Evolutionary conservation across 2,888 invertebrate genomes (phyloP), one percentile per base, ranked within the genome.

Genomic region (Dysmachus trigonus): DNA sequence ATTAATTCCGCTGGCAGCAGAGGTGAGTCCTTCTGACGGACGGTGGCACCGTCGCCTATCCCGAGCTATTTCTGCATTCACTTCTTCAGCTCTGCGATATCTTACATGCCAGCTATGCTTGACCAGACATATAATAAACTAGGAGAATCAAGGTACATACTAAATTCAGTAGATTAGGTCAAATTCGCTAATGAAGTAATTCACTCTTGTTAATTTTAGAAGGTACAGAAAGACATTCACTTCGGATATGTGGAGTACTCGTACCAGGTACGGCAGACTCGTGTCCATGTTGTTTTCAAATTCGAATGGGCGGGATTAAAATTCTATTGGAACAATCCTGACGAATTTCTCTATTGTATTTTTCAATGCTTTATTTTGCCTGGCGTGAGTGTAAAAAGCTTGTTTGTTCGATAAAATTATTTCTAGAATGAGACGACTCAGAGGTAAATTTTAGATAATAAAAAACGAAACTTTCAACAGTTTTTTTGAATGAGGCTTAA

Each of bases 1-100:
- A 79, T 79, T 79, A 79, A 79, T 79, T 79, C 31, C 47, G 47
- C 31, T 79, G 79, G 79, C 79, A 79, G 2, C 27, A 27, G 62
- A 62, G 62, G 62, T 27, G 8, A 22, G 62, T 62, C 62, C 62
- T 62, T 62, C 62, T 62, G 62, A 62, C 27, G 18, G 27, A 62
- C 62, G 22, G 27, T 22, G 62, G 62, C 62, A 62, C 62, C 62
- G 62, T 62, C 62, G 62, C 27, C 27, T 27, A 62, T 62, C 0
- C 27, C 27, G 22, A 10, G 18, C 62, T 62, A 62, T 62, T 62
- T 62, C 62, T 62, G 62, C 62, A 62, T 27, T 62, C 22, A 22
- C 62, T 62, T 62, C 6, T 41, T 62, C 22, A 62, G 10, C 62
- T 22, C 2, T 22, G 27, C 7, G 62, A 27, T 27, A 22, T 62